Conservation (phyloP, 2,888 invertebrate genomes). For the Mythimna pallens region DNA sequence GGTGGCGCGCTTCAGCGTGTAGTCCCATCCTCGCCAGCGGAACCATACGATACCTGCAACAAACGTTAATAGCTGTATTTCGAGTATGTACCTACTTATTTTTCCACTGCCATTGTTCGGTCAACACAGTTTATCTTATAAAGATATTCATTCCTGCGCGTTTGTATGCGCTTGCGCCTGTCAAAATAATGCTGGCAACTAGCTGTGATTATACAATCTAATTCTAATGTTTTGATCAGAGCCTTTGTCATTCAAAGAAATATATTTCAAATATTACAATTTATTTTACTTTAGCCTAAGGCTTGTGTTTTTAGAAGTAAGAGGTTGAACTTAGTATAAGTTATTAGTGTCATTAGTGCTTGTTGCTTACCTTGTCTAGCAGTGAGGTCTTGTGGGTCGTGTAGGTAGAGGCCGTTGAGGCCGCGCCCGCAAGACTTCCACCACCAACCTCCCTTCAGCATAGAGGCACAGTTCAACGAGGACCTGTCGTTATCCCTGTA, state of each 20-base stretch:
- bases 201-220: neutral
- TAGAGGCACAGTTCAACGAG: conserved; percentile 97
- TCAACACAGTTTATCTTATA: no score
- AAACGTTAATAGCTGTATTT: conserved; percentile 23
- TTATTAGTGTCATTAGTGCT: neutral
- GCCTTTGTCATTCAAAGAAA: neutral
- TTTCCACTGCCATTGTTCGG: neutral
- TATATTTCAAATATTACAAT: neutral
- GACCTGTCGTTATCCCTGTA: conserved; percentile 97
- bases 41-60: conserved; percentile 97
- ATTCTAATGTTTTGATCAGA: neutral
- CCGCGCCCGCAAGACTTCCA: conserved; percentile 98
- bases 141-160: neutral
- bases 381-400: conserved; percentile 97
- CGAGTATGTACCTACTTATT: neutral
- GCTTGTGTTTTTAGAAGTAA: neutral
- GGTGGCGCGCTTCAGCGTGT: conserved; percentile 96
- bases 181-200: conserved; percentile 18
- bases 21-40: conserved; percentile 98
- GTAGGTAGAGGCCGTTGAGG: conserved; percentile 96
- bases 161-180: conserved; percentile 15
- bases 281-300: neutral
- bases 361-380: conserved; percentile 94
- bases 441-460: conserved; percentile 99
- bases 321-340: neutral